Base-by-base conservation (phyloP, 2,113 vertebrate genomes). In the Alligator sinensis region DNA sequence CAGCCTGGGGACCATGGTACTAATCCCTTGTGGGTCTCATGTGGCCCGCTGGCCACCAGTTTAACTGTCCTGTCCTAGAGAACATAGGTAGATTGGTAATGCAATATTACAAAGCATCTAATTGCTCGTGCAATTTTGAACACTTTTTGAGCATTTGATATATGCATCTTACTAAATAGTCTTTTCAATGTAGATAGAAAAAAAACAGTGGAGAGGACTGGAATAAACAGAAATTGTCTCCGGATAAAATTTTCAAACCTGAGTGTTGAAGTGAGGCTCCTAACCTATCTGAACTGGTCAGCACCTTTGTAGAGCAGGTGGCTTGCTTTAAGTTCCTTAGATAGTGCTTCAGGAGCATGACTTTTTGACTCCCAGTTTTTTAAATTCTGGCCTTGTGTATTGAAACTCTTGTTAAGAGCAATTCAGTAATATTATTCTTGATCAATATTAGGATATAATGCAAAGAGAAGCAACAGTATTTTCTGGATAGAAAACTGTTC, bases 311-410 rank as follows among this genome's bases (percentile, higher is more conserved):
- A 75, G 15, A 58, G 16, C 27, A 77, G 55, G 55, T 11, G 57
- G 16, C 82, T 77, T 74, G 6, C 9, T 14, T 17, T 64, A 24
- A 13, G 4, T 66, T 81, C 24, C 10, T 70, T 21, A 70, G 34
- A 70, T 70, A 34, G 30, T 17, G 18, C 30, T 70, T 70, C 17
- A 1, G 30, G 66, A 70, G 10, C 27, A 15, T 60, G 59, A 60
- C 63, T 25, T 66, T 28, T 66, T 13, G 58, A 3, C 3, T 1
- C 34, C 1, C 11, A 3, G 2, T 28, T 76, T 27, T n/a, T 63
- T 6, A 54, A 63, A 21, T 24, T 38, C 2, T 3, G 15, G 24
- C 59, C 77, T 28, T 21, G 24, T 28, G 64, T 38, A 2, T 14
- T 63, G 78, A 14, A 74, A 3, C 22, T 0, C n/a, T 75, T 79